phyloP scores from a whole-genome alignment of 1,140 invertebrate species.

The Panagrolaimus sp. region DNA sequence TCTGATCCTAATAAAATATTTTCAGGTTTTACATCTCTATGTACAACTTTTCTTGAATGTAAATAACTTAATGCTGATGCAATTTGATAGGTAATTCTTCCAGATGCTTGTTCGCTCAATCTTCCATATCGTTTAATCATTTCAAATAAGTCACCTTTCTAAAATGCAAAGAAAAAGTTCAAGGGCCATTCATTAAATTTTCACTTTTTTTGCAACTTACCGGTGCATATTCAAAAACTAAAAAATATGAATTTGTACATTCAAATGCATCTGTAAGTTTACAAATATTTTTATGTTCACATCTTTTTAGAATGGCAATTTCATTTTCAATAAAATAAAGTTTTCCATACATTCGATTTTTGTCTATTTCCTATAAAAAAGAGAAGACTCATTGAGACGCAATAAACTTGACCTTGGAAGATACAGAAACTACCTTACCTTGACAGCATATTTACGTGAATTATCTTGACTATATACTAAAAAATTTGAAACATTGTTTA shows the following conservation, averaged over 20 bases:
- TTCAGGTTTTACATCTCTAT: slow-evolving; percentile 62
- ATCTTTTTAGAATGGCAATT: slow-evolving; percentile 28
- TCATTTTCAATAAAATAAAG: slow-evolving; percentile 46
- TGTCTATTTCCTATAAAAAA: slow-evolving; percentile 41
- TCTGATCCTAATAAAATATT: slow-evolving; percentile 59
- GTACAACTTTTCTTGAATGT: slow-evolving; percentile 59
- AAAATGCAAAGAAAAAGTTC: background rate
- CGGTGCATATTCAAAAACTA: slow-evolving; percentile 43
- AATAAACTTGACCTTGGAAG: background rate
- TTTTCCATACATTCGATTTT: slow-evolving; percentile 39
- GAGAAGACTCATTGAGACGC: background rate
- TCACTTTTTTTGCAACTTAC: slow-evolving; percentile 17
- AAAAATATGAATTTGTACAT: slow-evolving; percentile 28
- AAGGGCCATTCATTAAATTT: slow-evolving; percentile 9
- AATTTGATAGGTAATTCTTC: slow-evolving; percentile 42
- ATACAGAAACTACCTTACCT: slow-evolving; percentile 24
- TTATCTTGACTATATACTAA: slow-evolving; percentile 16
- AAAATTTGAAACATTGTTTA: slow-evolving; percentile 47
- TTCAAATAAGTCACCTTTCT: slow-evolving; percentile 42
- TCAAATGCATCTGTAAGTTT: slow-evolving; percentile 38
- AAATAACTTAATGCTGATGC: slow-evolving; percentile 60
- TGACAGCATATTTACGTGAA: slow-evolving; percentile 37
- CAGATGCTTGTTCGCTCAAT: slow-evolving; percentile 25
- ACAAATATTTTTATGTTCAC: slow-evolving; percentile 38
- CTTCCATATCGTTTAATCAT: slow-evolving; percentile 32